phyloP scores from a whole-genome alignment of 2,113 vertebrate species.

The Ptychochromis oligacanthus region DNA sequence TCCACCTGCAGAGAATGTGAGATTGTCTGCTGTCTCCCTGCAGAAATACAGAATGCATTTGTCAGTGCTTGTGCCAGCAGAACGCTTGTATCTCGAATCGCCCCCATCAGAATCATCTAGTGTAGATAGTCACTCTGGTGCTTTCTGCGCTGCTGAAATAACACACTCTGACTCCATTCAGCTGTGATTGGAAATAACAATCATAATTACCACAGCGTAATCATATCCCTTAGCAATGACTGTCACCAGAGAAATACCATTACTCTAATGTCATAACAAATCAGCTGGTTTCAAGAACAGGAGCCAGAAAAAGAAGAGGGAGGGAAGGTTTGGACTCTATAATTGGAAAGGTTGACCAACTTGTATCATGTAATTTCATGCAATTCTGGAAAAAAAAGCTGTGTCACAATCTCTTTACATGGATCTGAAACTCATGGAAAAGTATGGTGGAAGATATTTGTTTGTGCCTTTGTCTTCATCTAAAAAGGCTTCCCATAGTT shows the following conservation, averaged over 20 bases:
- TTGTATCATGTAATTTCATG: conserved; percentile 43
- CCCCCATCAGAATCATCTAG: conserved; percentile 62
- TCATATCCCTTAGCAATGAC: conserved; percentile 74
- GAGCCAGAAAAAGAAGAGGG: conserved; percentile 35
- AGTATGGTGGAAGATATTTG: background rate
- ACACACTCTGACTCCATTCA: conserved; percentile 70
- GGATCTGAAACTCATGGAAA: conserved; percentile 5
- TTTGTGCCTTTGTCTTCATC: background rate
- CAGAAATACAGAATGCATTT: conserved; percentile 54
- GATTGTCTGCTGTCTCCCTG: conserved; percentile 52
- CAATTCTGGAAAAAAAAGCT: background rate
- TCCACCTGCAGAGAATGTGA: conserved; percentile 53
- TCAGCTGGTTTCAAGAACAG: conserved; percentile 67
- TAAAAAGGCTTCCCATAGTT: background rate
- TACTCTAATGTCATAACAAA: conserved; percentile 73
- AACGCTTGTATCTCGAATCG: conserved; percentile 58
- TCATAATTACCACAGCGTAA: conserved; percentile 75
- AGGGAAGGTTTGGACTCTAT: conserved; percentile 40
- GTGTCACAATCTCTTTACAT: conserved; percentile 21
- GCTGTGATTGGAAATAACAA: conserved; percentile 77
- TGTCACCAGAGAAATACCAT: conserved; percentile 74
- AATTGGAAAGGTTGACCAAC: conserved; percentile 57
- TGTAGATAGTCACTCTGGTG: conserved; percentile 51
- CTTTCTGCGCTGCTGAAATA: conserved; percentile 64
- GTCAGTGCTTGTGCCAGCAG: conserved; percentile 62